These are phyloP conservation scores for Nesospiza acunhae DNA, from an alignment of 2,113 vertebrate species.

Conservation along the genomic window DNA sequence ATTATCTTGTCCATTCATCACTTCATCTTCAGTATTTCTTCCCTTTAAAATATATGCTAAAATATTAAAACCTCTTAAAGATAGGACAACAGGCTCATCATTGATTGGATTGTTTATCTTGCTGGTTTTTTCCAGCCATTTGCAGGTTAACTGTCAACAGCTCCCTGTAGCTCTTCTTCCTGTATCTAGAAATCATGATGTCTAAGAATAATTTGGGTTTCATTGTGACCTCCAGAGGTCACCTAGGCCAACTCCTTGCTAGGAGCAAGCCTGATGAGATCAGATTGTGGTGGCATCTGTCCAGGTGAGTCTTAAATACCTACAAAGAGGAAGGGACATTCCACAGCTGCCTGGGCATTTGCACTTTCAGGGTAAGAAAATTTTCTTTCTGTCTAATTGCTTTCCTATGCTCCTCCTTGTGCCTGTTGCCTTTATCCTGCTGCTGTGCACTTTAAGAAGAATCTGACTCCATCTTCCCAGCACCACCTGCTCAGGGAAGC, in stretches of 20 bases:
- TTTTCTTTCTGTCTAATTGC: not conserved
- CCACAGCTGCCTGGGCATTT: not conserved
- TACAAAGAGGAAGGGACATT: not conserved
- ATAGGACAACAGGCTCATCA: not conserved
- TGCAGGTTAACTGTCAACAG: not conserved
- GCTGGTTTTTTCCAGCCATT: not conserved
- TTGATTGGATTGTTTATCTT: not conserved
- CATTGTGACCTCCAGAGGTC: not conserved
- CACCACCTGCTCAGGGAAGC: not conserved
- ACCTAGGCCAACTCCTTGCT: not conserved
- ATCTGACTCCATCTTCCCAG: not conserved
- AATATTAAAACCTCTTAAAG: not conserved
- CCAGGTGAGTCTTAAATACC: not conserved
- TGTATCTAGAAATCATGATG: not conserved
- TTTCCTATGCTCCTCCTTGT: not conserved
- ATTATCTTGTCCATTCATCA: not conserved
- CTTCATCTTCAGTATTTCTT: not conserved
- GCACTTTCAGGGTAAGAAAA: not conserved
- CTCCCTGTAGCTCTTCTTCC: not conserved
- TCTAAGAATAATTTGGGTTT: not conserved
- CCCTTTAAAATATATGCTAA: not conserved
- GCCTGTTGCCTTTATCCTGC: not conserved
- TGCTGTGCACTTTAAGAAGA: not conserved
- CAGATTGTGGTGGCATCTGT: not conserved
- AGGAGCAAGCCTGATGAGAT: not conserved